Percentiles rank a stretch among this genome's conserved stretches.
Evolutionary conservation across 2,797 vertebrate species (phyloP).

Genomic region (Catostomus latipinnis): DNA sequence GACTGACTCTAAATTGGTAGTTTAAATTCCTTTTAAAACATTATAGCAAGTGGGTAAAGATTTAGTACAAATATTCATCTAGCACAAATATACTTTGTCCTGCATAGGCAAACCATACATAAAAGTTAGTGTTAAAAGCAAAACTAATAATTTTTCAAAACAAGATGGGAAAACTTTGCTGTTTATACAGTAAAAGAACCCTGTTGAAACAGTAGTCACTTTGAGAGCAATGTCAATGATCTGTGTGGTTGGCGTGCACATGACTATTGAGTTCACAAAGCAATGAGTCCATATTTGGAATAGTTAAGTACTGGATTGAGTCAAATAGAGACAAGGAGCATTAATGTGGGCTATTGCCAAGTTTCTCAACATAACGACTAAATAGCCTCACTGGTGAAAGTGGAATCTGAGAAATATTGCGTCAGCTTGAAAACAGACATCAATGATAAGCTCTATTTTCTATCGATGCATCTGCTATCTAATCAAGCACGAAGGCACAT

Average conservation of each 20-base stretch:
- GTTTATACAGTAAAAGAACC: conserved; percentile 53
- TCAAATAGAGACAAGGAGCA: conserved; percentile 26
- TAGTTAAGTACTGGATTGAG: conserved; percentile 49
- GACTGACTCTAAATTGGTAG: neutral
- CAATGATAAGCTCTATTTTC: conserved; percentile 32
- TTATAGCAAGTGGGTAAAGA: neutral
- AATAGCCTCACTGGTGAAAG: neutral
- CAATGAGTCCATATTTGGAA: conserved; percentile 75
- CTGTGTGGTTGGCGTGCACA: conserved; percentile 49
- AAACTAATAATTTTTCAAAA: neutral
- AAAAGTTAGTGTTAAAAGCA: neutral
- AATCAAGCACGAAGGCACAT: conserved; percentile 50
- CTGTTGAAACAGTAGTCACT: conserved; percentile 50
- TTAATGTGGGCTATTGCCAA: conserved; percentile 16
- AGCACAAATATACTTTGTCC: neutral
- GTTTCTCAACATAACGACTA: too few relatives aligned
- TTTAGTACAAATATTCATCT: conserved; percentile 11
- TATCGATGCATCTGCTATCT: conserved; percentile 46
- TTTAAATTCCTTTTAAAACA: neutral
- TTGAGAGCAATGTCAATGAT: conserved; percentile 54
- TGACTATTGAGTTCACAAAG: conserved; percentile 64
- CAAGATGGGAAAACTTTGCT: conserved; percentile 35
- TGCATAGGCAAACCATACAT: neutral
- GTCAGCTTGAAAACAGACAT: neutral
- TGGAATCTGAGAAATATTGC: conserved; percentile 26